These are phyloP conservation scores for Prionailurus bengalensis DNA, from an alignment of 2,113 vertebrate genomes.

Conservation along the genomic window DNA sequence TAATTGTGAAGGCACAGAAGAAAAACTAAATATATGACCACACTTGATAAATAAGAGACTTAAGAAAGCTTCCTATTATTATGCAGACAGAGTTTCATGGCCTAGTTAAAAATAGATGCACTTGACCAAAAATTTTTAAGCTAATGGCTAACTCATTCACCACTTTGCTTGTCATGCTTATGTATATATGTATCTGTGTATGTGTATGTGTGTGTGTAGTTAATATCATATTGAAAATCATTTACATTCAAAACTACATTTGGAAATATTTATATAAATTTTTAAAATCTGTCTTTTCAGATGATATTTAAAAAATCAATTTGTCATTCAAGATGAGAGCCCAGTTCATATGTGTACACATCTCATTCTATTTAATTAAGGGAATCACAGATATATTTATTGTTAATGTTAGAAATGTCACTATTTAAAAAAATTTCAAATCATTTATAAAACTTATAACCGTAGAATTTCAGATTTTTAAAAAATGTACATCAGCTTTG, in stretches of 20 bases:
- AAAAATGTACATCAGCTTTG: background rate
- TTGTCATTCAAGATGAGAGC: background rate
- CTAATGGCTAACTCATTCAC: background rate
- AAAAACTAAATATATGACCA: background rate
- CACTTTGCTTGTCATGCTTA: background rate
- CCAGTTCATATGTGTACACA: background rate
- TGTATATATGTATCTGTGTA: background rate
- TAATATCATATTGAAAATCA: background rate
- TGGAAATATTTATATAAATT: slow-evolving; percentile 40
- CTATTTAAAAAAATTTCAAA: background rate
- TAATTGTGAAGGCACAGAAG: background rate
- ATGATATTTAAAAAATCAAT: background rate
- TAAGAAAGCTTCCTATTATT: background rate
- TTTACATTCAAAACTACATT: background rate
- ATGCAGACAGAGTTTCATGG: background rate
- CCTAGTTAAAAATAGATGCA: background rate
- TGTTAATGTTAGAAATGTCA: background rate
- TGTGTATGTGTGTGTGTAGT: background rate
- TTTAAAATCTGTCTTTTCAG: background rate
- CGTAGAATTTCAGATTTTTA: background rate
- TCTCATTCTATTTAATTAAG: background rate
- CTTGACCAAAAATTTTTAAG: background rate
- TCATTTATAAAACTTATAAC: background rate
- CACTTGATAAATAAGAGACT: background rate
- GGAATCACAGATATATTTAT: background rate